A percentile compares a stretch with the other conserved stretches of the same genome.
Evolutionary conservation across 2,113 vertebrate genomes (phyloP).

Genomic region (Embiotoca jacksoni): DNA sequence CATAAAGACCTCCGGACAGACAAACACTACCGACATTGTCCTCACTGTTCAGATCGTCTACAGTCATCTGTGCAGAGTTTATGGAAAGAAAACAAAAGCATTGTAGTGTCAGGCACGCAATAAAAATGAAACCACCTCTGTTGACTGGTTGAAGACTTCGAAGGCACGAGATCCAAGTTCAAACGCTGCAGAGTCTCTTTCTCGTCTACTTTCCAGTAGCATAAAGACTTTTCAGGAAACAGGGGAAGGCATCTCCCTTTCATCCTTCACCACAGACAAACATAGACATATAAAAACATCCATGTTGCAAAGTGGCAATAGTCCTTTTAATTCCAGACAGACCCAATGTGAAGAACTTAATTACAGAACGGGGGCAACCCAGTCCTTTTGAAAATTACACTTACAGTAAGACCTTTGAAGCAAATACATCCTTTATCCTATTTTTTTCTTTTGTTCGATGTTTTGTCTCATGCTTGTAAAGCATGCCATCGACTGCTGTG

Average conservation of each 20-base stretch:
- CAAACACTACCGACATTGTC: slow-evolving; percentile 27
- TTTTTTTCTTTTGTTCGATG: slow-evolving; percentile 78
- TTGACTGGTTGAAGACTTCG: slow-evolving; percentile 54
- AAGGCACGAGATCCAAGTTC: slow-evolving; percentile 70
- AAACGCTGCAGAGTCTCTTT: slow-evolving; percentile 65
- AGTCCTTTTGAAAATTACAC: slow-evolving; percentile 81
- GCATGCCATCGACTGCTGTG: slow-evolving; percentile 75
- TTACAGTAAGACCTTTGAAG: slow-evolving; percentile 84
- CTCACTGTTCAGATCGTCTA: slow-evolving; percentile 50
- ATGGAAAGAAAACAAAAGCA: slow-evolving; percentile 65
- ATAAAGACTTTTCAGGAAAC: slow-evolving; percentile 77
- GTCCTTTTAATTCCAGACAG: slow-evolving; percentile 82
- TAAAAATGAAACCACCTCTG: slow-evolving; percentile 70
- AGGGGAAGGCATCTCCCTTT: slow-evolving; percentile 78
- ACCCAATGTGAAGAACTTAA: slow-evolving; percentile 82
- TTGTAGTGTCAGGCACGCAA: slow-evolving; percentile 52
- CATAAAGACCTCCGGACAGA: slow-evolving; percentile 17
- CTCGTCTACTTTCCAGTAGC: slow-evolving; percentile 70
- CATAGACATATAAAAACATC: slow-evolving; percentile 84
- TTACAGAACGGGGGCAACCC: slow-evolving; percentile 83
- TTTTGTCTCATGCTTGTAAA: slow-evolving; percentile 79
- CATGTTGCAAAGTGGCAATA: slow-evolving; percentile 79
- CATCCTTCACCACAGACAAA: slow-evolving; percentile 83
- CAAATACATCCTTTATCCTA: slow-evolving; percentile 76
- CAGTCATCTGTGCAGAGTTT: slow-evolving; percentile 56